Conservation (phyloP, 2,797 vertebrate genomes). For the Psittacula echo region DNA sequence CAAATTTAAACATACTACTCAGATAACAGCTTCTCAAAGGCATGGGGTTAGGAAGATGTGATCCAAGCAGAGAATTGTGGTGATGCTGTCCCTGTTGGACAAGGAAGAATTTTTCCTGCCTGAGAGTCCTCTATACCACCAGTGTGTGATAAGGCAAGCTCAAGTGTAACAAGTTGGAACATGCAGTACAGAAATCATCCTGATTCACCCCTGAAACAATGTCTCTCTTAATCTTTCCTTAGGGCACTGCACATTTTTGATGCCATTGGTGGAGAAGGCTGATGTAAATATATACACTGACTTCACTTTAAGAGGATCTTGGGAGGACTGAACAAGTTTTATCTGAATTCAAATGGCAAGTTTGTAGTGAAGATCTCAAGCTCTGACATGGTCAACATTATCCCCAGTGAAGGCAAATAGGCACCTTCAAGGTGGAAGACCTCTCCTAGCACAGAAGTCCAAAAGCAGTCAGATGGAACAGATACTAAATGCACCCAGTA, state of each 20-base stretch:
- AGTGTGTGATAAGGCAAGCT: not conserved
- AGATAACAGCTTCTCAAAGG: not conserved
- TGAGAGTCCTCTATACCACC: not conserved
- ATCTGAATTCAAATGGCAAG: not conserved
- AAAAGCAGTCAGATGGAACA: not conserved
- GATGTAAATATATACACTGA: not conserved
- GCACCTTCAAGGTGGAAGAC: not conserved
- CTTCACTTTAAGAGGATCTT: not conserved
- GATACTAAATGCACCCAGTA: rapidly evolving
- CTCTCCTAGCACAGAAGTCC: not conserved
- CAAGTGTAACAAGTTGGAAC: not conserved
- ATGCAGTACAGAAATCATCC: not conserved
- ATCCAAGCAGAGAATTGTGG: not conserved
- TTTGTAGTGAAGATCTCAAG: not conserved
- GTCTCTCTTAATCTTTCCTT: not conserved
- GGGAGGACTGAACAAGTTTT: not conserved
- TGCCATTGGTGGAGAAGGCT: not conserved
- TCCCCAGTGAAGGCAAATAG: not conserved
- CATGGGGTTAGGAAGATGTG: rapidly evolving
- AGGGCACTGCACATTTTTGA: not conserved
- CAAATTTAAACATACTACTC: not conserved
- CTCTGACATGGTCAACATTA: not conserved
- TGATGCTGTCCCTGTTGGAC: not conserved
- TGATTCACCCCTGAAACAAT: not conserved
- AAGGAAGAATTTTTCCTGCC: not conserved